Conservation (phyloP, 2,888 invertebrate species). For the Papilio demoleus region DNA sequence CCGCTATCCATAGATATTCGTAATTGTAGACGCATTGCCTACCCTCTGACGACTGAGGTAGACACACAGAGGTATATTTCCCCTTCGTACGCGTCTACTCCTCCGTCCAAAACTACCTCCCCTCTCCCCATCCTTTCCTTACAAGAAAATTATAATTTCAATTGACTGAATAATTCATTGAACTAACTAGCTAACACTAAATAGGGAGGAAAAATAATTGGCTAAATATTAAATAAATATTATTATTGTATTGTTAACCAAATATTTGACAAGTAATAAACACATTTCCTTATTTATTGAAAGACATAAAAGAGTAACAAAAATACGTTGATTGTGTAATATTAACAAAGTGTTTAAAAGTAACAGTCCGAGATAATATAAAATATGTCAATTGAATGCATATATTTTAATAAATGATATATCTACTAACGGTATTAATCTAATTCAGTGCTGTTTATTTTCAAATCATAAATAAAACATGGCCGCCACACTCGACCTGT, state of each 20-base stretch:
- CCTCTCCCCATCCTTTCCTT: too few species aligned
- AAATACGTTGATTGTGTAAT: not conserved
- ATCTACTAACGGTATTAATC: not conserved
- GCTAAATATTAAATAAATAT: not conserved
- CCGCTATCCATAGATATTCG: too few species aligned
- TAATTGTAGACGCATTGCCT: too few species aligned
- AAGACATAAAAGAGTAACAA: not conserved
- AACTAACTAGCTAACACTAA: not conserved
- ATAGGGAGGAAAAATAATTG: not conserved
- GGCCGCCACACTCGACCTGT: conserved; percentile 19
- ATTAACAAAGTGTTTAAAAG: not conserved
- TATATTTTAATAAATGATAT: conserved; percentile 8
- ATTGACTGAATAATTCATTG: not conserved
- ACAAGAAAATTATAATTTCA: not conserved
- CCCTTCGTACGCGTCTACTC: too few species aligned
- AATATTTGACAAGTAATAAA: conserved; percentile 6
- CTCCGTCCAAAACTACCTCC: too few species aligned
- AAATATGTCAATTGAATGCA: not conserved
- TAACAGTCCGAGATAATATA: too few species aligned
- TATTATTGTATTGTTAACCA: not conserved
- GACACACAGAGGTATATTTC: too few species aligned
- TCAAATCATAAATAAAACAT: conserved; percentile 21
- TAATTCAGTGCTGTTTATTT: conserved; percentile 11
- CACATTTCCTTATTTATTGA: not conserved
- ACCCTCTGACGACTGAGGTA: too few species aligned